A percentile compares a stretch with the other conserved stretches of the same genome.
These are phyloP conservation scores for Tuberolachnus salignus DNA, from an alignment of 2,888 invertebrate species.

Conservation along the genomic window DNA sequence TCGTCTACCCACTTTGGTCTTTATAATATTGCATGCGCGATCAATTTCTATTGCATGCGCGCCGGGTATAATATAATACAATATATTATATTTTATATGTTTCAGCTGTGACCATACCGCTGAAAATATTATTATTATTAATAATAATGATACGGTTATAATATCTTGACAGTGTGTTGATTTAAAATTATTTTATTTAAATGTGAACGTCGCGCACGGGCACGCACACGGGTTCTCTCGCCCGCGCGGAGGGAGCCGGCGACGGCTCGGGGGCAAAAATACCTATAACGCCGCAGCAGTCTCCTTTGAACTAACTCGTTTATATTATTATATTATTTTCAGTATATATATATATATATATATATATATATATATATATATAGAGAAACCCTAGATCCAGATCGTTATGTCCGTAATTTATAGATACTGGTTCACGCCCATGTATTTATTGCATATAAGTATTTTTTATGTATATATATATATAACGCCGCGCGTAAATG, in stretches of 20 bases:
- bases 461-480: neutral
- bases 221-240: neutral
- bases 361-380: neutral
- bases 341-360: slow-evolving; percentile 14
- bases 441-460: slow-evolving; percentile 39
- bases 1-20: no score
- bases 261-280: slow-evolving; percentile 44
- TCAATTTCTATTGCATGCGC: no score
- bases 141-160: slow-evolving; percentile 22
- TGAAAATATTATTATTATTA: slow-evolving; percentile 5
- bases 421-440: slow-evolving; percentile 55
- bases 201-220: slow-evolving; percentile 15
- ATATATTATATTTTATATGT: no score
- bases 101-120: neutral
- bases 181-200: slow-evolving; percentile 54
- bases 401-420: slow-evolving; percentile 54
- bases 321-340: slow-evolving; percentile 27
- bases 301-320: slow-evolving; percentile 51
- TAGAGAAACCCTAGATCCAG: slow-evolving; percentile 52
- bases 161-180: slow-evolving; percentile 39
- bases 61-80: no score
- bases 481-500: slow-evolving; percentile 20
- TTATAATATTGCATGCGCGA: no score
- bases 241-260: slow-evolving; percentile 14
- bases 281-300: slow-evolving; percentile 30